Conservation (phyloP, 1,140 invertebrate species). For the Cylas formicarius region DNA sequence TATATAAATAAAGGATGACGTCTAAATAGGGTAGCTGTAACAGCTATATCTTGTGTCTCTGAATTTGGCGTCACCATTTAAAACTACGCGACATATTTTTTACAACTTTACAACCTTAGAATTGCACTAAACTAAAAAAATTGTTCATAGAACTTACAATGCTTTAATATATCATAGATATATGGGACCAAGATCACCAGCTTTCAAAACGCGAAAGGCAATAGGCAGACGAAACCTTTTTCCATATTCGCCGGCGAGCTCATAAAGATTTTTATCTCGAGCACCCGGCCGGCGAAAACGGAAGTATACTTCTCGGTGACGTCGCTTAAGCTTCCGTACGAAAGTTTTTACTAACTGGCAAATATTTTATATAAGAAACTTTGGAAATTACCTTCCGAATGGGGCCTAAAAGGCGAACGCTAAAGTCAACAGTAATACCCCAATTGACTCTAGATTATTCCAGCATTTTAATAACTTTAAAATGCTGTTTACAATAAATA, state of each 20-base stretch:
- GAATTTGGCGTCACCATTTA: too few species aligned
- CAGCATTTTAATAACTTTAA: constrained; percentile 38
- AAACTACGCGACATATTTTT: too few species aligned
- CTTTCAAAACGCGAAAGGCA: constrained; percentile 37
- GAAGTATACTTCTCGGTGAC: not conserved
- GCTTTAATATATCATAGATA: constrained; percentile 91
- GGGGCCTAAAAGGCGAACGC: constrained; percentile 30
- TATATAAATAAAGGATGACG: too few species aligned
- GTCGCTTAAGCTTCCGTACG: constrained; percentile 10
- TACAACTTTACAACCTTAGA: not conserved
- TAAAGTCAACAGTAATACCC: constrained; percentile 32
- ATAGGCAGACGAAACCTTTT: constrained; percentile 1
- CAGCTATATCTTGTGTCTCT: too few species aligned
- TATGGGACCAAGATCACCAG: constrained; percentile 81
- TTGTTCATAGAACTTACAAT: constrained; percentile 86
- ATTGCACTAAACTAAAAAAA: constrained; percentile 6
- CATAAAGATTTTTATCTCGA: constrained; percentile 29
- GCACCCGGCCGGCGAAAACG: constrained; percentile 23
- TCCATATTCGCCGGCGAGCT: constrained; percentile 27
- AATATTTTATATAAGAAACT: constrained; percentile 35
- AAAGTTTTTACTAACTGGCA: constrained; percentile 33
- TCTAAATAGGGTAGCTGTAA: too few species aligned
- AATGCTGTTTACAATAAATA: constrained; percentile 24
- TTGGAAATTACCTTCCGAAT: constrained; percentile 47
- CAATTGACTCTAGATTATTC: constrained; percentile 21